A percentile compares a stretch with the other conserved stretches of the same genome.
These are phyloP conservation scores for Lepidostoma basale DNA, from an alignment of 1,140 invertebrate species.

Conservation along the genomic window DNA sequence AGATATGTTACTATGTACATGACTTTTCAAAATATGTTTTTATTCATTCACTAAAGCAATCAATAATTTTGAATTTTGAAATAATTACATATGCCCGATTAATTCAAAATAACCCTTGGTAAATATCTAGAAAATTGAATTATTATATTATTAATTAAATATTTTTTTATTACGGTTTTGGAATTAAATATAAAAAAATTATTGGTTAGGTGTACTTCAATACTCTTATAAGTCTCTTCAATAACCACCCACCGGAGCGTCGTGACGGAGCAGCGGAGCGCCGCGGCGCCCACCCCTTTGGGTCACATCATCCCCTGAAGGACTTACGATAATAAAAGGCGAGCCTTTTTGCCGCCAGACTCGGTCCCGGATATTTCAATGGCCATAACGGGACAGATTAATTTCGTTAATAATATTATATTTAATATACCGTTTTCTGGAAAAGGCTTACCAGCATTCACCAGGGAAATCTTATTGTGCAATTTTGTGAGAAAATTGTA, in stretches of 20 bases:
- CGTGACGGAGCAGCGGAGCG: not conserved
- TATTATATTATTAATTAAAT: too few relatives aligned
- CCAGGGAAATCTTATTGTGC: constrained; percentile 23
- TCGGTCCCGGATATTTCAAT: constrained; percentile 14
- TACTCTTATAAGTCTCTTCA: constrained; percentile 3
- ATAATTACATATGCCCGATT: too few relatives aligned
- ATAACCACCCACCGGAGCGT: not conserved
- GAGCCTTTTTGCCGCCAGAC: constrained; percentile 14
- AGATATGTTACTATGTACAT: too few relatives aligned
- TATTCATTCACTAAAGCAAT: too few relatives aligned
- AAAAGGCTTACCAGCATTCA: constrained; percentile 16
- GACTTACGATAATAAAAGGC: constrained; percentile 29
- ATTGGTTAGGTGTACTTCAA: too few relatives aligned
- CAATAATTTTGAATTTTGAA: too few relatives aligned
- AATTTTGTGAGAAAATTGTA: not conserved
- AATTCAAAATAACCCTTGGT: too few relatives aligned
- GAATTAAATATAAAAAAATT: too few relatives aligned
- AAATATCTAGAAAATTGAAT: too few relatives aligned
- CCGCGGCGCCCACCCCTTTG: constrained; percentile 9
- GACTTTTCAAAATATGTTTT: too few relatives aligned
- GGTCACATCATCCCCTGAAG: constrained; percentile 22
- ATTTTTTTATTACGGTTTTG: too few relatives aligned
- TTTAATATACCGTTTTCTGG: constrained; percentile 21
- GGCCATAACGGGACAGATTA: constrained; percentile 21
- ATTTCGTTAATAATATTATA: constrained; percentile 29